Percentiles rank a stretch among this genome's conserved stretches.
These are phyloP conservation scores for Clarias fuscus DNA, from an alignment of 2,797 vertebrate species.

Conservation along the genomic window DNA sequence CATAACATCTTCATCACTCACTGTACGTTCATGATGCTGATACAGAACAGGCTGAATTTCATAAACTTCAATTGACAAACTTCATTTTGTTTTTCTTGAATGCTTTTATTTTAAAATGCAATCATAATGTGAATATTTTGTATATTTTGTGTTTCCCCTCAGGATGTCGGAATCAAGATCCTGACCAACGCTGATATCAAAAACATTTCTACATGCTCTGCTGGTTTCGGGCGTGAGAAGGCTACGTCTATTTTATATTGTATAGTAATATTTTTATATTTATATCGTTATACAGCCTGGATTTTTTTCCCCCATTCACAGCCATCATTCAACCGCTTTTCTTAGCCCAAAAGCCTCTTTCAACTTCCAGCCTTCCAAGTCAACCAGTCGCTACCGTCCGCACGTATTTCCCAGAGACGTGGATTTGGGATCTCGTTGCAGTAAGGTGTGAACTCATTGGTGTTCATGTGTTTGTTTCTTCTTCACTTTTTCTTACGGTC, in stretches of 20 bases:
- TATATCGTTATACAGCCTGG: neutral
- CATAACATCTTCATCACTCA: neutral
- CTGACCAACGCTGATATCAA: slow-evolving; percentile 79
- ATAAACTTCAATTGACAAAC: neutral
- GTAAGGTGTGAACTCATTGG: slow-evolving; percentile 70
- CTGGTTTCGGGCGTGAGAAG: neutral
- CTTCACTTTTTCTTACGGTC: neutral
- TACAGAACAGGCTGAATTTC: neutral
- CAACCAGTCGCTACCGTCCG: slow-evolving; percentile 61
- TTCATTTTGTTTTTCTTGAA: neutral
- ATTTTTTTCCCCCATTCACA: neutral
- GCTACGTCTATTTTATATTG: too few species aligned
- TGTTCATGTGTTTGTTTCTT: neutral
- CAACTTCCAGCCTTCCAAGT: neutral
- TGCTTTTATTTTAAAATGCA: neutral
- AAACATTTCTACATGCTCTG: slow-evolving; percentile 53
- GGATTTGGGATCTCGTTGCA: slow-evolving; percentile 81
- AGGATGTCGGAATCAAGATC: slow-evolving; percentile 78
- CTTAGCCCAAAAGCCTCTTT: fast-evolving
- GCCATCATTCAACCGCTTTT: fast-evolving
- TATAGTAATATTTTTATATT: neutral
- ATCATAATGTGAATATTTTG: neutral
- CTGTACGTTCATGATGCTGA: neutral
- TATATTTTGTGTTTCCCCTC: slow-evolving; percentile 15
- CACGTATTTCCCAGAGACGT: slow-evolving; percentile 76